These are phyloP conservation scores for Columba livia DNA, from an alignment of 2,113 vertebrate species.

Conservation along the genomic window DNA sequence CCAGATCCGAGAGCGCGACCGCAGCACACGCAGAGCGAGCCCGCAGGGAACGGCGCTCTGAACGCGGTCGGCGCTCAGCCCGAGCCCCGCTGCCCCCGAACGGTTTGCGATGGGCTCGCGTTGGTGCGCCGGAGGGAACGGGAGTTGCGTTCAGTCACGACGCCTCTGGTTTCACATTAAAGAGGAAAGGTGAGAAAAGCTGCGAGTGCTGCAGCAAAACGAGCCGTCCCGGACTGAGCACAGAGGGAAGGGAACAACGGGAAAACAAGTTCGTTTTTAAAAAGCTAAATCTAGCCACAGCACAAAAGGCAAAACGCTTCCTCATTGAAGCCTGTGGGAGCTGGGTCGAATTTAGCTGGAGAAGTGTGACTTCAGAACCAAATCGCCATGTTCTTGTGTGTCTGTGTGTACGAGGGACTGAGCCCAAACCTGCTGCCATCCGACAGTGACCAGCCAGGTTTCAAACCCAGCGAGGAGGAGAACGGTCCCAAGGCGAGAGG, in stretches of 20 bases:
- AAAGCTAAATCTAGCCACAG: not conserved
- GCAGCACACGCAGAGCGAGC: not conserved
- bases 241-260: not conserved
- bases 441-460: not conserved
- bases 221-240: not conserved
- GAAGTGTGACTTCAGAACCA: not conserved
- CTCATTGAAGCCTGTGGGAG: not conserved
- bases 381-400: not conserved
- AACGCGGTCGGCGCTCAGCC: not conserved
- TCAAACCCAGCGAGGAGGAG: not conserved
- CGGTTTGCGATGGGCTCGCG: not conserved
- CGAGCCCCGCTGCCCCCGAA: not conserved
- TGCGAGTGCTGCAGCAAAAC: not conserved
- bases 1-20: not conserved
- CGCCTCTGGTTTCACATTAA: not conserved
- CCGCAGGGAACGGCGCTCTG: not conserved
- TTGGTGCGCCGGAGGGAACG: not conserved
- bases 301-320: not conserved
- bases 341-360: not conserved
- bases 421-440: not conserved
- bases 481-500: not conserved
- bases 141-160: not conserved
- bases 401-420: not conserved
- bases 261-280: not conserved
- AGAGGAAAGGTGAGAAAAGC: not conserved